Evolutionary conservation across 2,113 vertebrate genomes (phyloP), one percentile per base, ranked within the genome.

Genomic region (Tylochromis polylepis): DNA sequence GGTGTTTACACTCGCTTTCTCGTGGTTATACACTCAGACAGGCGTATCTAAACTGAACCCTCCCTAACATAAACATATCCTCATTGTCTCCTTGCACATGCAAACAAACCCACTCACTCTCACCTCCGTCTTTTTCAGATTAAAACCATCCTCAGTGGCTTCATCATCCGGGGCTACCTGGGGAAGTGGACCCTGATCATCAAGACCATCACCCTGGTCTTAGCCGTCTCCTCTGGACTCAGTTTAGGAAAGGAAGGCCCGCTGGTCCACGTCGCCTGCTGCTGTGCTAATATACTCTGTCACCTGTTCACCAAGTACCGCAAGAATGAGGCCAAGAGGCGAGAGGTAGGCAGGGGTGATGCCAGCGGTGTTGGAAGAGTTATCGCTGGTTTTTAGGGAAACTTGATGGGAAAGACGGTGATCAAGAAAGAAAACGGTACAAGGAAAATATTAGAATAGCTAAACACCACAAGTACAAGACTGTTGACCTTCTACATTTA

Each of bases 121-220:
- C 16, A 9, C 59, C 36, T 29, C 11, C 1, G 1, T 62, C 18
- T 29, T 56, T 20, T 10, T 55, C 96, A 99, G 99, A 99, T 99
- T 90, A 99, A 99, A 95, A 99, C 98, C 82, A 99, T 99, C 95
- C 96, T 99, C 85, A 99, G 98, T 72, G 98, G 98, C 72, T 99
- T 99, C 95, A 99, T 99, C 95, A 99, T 99, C 94, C 97, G 98
- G 9, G 98, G 98, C 88, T 99, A 99, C 96, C 95, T 99, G 93
- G 98, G 98, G 75, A 99, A 99, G 93, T 99, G 98, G 98, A 99
- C 99, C 2, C 94, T 99, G 85, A 94, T 99, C 88, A 97, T 98
- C 91, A 99, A 99, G 96, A 99, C 98, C 51, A 95, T 99, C 94
- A 99, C 99, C 3, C 94, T 99, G 89, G 99, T 98, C 27, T 89